phyloP scores from a whole-genome alignment of 1,140 invertebrate genomes.

The Drosophila baimaii region DNA sequence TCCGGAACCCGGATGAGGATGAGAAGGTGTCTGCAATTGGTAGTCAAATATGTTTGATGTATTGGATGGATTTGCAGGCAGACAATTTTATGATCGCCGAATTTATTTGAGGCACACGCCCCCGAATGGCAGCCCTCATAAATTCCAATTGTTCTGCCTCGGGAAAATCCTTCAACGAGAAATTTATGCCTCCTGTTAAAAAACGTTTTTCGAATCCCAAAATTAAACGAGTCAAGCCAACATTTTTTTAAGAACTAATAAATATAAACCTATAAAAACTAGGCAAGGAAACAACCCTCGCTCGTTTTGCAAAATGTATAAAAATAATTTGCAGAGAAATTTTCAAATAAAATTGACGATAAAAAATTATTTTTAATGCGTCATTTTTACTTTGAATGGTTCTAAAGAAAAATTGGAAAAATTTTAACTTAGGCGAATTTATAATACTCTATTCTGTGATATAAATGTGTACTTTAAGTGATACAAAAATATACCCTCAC shows the following conservation, averaged over 20 bases:
- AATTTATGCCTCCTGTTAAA: slow-evolving; percentile 76
- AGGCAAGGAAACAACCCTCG: slow-evolving; percentile 30
- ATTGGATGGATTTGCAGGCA: slow-evolving; percentile 75
- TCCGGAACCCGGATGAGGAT: slow-evolving; percentile 11
- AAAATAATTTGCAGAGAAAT: slow-evolving; percentile 54
- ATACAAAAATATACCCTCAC: too few species aligned
- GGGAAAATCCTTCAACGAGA: slow-evolving; percentile 55
- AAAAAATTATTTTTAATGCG: slow-evolving; percentile 76
- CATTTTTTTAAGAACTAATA: slow-evolving; percentile 53
- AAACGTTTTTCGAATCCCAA: slow-evolving; percentile 56
- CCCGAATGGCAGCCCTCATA: slow-evolving; percentile 35
- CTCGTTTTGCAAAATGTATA: not conserved
- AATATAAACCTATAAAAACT: slow-evolving; percentile 43
- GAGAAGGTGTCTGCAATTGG: slow-evolving; percentile 72
- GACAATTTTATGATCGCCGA: slow-evolving; percentile 79
- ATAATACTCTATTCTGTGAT: not conserved
- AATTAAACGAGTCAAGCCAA: slow-evolving; percentile 69
- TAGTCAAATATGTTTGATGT: slow-evolving; percentile 79
- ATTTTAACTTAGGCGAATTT: too few species aligned
- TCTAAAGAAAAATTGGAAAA: not conserved
- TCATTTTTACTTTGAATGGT: slow-evolving; percentile 59
- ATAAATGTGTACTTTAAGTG: not conserved
- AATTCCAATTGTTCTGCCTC: slow-evolving; percentile 66
- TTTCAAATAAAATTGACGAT: slow-evolving; percentile 68
- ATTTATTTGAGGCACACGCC: slow-evolving; percentile 75